Evolutionary conservation across 1,140 invertebrate species (phyloP).

Genomic region (Heliconius hewitsoni): DNA sequence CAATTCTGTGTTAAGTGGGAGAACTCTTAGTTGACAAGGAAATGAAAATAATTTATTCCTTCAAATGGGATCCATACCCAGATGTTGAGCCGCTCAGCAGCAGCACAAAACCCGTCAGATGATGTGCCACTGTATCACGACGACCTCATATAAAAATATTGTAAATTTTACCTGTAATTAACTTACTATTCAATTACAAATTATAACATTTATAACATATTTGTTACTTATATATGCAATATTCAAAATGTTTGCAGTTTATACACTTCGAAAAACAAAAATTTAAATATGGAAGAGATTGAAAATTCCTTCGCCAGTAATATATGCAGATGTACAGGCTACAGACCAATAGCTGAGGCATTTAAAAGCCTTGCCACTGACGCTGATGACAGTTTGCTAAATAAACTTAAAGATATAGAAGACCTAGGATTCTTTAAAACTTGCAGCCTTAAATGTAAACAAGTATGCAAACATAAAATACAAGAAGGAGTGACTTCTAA

Average conservation of each 20-base stretch:
- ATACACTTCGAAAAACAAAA: conserved; percentile 64
- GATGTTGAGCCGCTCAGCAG: too few relatives aligned
- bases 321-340: conserved; percentile 94
- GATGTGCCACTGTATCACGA: too few relatives aligned
- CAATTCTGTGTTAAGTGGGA: too few relatives aligned
- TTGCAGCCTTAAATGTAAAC: conserved; percentile 53
- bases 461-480: conserved; percentile 8
- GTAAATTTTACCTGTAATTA: too few relatives aligned
- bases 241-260: conserved; percentile 46
- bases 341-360: conserved; percentile 91
- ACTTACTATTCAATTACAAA: too few relatives aligned
- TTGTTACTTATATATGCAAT: too few relatives aligned
- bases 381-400: conserved; percentile 41
- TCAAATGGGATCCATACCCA: too few relatives aligned
- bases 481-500: background rate
- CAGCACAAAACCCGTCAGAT: too few relatives aligned
- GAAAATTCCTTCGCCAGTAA: conserved; percentile 91
- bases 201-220: too few relatives aligned
- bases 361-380: conserved; percentile 74
- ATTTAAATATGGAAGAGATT: conserved; percentile 84
- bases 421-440: conserved; percentile 53
- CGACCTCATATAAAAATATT: too few relatives aligned
- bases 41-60: too few relatives aligned
- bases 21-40: too few relatives aligned
- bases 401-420: conserved; percentile 81